Evolutionary conservation across 1,140 invertebrate genomes (phyloP).

Genomic region (Daktulosphaira vitifoliae): DNA sequence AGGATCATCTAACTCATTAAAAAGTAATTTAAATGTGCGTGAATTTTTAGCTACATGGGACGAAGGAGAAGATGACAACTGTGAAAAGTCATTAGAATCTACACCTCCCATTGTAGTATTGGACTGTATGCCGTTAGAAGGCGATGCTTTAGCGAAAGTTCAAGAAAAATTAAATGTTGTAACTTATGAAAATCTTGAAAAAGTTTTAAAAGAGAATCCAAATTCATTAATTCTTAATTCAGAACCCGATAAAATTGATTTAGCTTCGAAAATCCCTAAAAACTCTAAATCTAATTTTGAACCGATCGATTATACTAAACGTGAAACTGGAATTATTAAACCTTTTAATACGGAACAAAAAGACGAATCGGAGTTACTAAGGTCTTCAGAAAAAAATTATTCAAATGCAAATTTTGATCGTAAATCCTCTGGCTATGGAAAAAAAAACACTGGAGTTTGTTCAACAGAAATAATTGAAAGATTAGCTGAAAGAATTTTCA

Average conservation of each 20-base stretch:
- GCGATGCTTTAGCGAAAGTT: slow-evolving; percentile 34
- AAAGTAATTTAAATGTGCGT: slow-evolving; percentile 34
- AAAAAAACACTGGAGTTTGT: slow-evolving; percentile 17
- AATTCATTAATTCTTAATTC: background rate
- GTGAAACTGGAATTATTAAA: slow-evolving; percentile 29
- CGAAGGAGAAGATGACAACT: slow-evolving; percentile 32
- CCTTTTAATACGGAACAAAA: slow-evolving; percentile 6
- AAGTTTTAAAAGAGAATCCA: slow-evolving; percentile 29
- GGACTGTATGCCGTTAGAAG: slow-evolving; percentile 33
- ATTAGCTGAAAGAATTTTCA: slow-evolving; percentile 27
- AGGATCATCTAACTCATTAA: background rate
- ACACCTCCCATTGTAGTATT: slow-evolving; percentile 32
- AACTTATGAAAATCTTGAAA: slow-evolving; percentile 17
- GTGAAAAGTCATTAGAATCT: slow-evolving; percentile 9
- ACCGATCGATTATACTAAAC: slow-evolving; percentile 24
- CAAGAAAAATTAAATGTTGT: slow-evolving; percentile 35
- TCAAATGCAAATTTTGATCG: slow-evolving; percentile 17
- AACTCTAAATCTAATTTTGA: slow-evolving; percentile 13
- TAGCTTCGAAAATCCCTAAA: background rate
- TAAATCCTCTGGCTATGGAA: slow-evolving; percentile 14
- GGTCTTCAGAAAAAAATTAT: slow-evolving; percentile 8
- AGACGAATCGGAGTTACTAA: background rate
- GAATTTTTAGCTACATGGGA: slow-evolving; percentile 36
- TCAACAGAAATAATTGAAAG: slow-evolving; percentile 29
- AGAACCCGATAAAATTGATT: slow-evolving; percentile 2